Conservation (phyloP, 2,888 invertebrate genomes). For the Metellina segmentata region DNA sequence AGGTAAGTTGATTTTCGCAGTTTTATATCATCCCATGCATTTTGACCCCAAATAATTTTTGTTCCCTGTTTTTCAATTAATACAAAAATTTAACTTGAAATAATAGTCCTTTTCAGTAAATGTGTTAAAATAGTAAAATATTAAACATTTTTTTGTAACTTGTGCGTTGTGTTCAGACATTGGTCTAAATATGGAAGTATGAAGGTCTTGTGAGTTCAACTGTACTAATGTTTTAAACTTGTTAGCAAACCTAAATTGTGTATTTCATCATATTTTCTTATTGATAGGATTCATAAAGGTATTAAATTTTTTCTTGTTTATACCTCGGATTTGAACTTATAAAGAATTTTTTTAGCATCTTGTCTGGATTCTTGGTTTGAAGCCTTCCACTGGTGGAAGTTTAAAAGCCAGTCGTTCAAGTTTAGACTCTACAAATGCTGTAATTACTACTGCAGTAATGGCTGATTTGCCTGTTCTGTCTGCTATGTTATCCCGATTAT, state of each 20-base stretch:
- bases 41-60: too few relatives aligned
- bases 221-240: neutral
- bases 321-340: too few relatives aligned
- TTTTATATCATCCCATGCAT: neutral
- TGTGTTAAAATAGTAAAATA: too few relatives aligned
- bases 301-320: too few relatives aligned
- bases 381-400: slow-evolving; percentile 96
- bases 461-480: slow-evolving; percentile 95
- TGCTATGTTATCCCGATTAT: slow-evolving; percentile 93
- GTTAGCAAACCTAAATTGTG: neutral
- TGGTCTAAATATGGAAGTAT: too few relatives aligned
- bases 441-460: slow-evolving; percentile 95
- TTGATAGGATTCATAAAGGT: neutral
- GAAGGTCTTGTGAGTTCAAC: too few relatives aligned
- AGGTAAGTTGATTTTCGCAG: slow-evolving; percentile 83
- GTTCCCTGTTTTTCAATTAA: too few relatives aligned
- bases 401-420: slow-evolving; percentile 86
- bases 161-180: too few relatives aligned
- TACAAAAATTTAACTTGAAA: too few relatives aligned
- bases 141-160: too few relatives aligned
- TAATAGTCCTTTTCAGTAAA: too few relatives aligned
- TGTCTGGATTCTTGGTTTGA: slow-evolving; percentile 96
- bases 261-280: neutral
- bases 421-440: slow-evolving; percentile 79
- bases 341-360: slow-evolving; percentile 82